These are phyloP conservation scores for Bovichtus diacanthus DNA, from an alignment of 2,797 vertebrate species.

Conservation along the genomic window DNA sequence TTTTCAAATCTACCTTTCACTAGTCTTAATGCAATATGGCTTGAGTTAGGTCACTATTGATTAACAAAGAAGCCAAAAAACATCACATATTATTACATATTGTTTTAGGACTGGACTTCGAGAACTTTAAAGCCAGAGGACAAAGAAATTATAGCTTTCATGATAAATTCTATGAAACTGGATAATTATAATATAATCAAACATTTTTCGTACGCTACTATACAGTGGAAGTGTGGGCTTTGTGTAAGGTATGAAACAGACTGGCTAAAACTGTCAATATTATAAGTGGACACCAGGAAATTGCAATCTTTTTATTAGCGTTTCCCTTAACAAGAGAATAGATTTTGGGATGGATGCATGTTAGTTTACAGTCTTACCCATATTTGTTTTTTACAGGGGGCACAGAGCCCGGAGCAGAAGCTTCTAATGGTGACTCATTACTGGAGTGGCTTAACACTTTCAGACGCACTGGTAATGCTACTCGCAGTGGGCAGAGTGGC, in stretches of 20 bases:
- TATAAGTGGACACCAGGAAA: background rate
- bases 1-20: slow-evolving; percentile 6
- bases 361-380: slow-evolving; percentile 7
- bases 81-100: too few relatives aligned
- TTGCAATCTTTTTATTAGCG: background rate
- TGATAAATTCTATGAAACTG: slow-evolving; percentile 2
- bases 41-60: background rate
- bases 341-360: background rate
- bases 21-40: background rate
- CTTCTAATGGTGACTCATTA: slow-evolving; percentile 91
- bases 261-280: background rate
- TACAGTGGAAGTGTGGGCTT: background rate
- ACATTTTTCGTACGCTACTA: background rate
- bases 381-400: slow-evolving; percentile 80
- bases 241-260: slow-evolving; percentile 4
- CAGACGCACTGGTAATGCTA: slow-evolving; percentile 92
- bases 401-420: slow-evolving; percentile 86
- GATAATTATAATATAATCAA: background rate
- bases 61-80: background rate
- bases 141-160: too few relatives aligned
- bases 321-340: background rate
- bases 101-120: background rate
- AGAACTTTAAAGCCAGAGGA: too few relatives aligned
- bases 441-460: slow-evolving; percentile 95
- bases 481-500: slow-evolving; percentile 94